Conservation (phyloP, 2,797 vertebrate species). For the Pseudocheirus occidentalis region DNA sequence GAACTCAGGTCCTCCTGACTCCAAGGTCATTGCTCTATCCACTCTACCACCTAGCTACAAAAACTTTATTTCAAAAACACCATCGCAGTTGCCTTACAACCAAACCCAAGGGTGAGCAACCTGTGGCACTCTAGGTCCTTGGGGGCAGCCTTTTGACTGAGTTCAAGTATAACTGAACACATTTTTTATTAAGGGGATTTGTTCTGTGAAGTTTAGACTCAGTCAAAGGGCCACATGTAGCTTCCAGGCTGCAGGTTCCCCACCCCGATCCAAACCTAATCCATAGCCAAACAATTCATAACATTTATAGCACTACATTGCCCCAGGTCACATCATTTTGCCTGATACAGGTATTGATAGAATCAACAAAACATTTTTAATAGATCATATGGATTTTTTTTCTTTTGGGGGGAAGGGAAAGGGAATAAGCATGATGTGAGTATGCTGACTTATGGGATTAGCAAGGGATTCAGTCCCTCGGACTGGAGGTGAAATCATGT, state of each 20-base stretch:
- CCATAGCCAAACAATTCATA: not conserved
- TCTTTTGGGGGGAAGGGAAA: not conserved
- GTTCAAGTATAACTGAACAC: no score
- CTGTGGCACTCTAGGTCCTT: no score
- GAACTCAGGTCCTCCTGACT: not conserved
- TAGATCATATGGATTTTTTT: not conserved
- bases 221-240: no score
- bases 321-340: not conserved
- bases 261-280: not conserved
- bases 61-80: not conserved
- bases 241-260: no score
- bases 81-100: not conserved
- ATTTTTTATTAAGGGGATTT: no score
- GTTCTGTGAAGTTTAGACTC: no score
- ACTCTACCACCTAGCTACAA: not conserved
- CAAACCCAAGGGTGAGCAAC: not conserved
- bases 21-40: not conserved
- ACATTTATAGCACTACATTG: not conserved
- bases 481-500: not conserved
- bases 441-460: not conserved
- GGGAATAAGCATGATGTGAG: not conserved
- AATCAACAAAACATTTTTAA: not conserved
- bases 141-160: no score
- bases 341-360: not conserved
- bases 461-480: not conserved